These are phyloP conservation scores for Anabacerthia variegaticeps DNA, from an alignment of 2,797 vertebrate genomes.

Conservation along the genomic window DNA sequence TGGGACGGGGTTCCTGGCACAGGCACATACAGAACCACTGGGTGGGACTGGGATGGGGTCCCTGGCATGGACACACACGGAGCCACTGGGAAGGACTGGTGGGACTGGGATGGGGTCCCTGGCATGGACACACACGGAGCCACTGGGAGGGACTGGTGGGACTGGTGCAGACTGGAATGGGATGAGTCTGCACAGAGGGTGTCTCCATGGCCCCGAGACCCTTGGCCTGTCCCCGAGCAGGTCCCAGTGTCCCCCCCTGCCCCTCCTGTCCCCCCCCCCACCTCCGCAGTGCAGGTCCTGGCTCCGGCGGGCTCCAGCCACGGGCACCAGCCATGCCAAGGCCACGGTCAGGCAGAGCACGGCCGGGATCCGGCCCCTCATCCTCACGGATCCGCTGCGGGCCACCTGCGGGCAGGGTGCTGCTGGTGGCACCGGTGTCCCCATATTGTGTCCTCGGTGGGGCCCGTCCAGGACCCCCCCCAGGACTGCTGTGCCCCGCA, in stretches of 20 bases:
- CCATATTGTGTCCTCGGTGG: neutral
- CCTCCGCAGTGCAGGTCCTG: conserved; percentile 95
- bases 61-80: too few relatives aligned
- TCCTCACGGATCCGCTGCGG: neutral
- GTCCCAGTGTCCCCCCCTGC: too few relatives aligned
- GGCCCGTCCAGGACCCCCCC: too few relatives aligned
- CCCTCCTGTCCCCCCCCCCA: conserved; percentile 25
- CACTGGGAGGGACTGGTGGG: too few relatives aligned
- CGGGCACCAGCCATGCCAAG: conserved; percentile 72
- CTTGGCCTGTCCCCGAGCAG: rapidly evolving
- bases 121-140: too few relatives aligned
- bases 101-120: too few relatives aligned
- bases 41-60: too few relatives aligned
- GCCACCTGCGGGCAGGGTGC: neutral
- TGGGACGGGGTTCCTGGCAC: neutral
- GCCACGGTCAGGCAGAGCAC: conserved; percentile 63
- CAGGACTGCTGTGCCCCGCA: neutral
- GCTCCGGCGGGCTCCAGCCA: conserved; percentile 79
- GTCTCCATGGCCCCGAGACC: rapidly evolving
- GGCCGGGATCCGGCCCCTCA: neutral
- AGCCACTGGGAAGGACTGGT: too few relatives aligned
- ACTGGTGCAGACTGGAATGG: too few relatives aligned
- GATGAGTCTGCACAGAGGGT: too few relatives aligned
- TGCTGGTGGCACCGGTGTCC: neutral
- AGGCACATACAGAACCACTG: too few relatives aligned